A percentile compares a stretch with the other conserved stretches of the same genome.
Evolutionary conservation across 2,888 invertebrate genomes (phyloP).

Genomic region (Syritta pipiens): DNA sequence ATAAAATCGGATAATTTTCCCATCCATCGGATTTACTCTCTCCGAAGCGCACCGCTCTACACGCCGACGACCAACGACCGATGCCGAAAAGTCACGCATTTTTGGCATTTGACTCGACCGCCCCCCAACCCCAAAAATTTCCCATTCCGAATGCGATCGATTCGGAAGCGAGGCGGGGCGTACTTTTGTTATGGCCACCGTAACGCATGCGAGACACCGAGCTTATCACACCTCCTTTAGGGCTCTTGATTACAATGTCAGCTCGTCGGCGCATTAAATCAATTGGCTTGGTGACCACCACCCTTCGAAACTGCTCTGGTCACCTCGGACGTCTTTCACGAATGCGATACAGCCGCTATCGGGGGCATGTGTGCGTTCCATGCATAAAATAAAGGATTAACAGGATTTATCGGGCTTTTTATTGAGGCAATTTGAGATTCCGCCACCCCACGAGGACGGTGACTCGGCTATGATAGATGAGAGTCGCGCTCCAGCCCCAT

Average conservation of each 20-base stretch:
- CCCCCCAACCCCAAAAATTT: neutral
- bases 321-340: conserved; percentile 24
- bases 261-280: conserved; percentile 58
- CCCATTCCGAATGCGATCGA: conserved; percentile 44
- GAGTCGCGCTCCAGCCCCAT: neutral
- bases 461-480: conserved; percentile 37
- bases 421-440: conserved; percentile 54
- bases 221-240: conserved; percentile 57
- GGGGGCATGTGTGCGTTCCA: conserved; percentile 7
- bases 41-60: conserved; percentile 13
- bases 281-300: conserved; percentile 32
- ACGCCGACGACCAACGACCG: neutral
- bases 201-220: conserved; percentile 46
- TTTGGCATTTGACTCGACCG: conserved; percentile 52
- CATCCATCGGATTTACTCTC: conserved; percentile 42
- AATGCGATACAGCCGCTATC: conserved; percentile 27
- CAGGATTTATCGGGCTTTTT: conserved; percentile 66
- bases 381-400: conserved; percentile 67
- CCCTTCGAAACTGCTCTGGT: conserved; percentile 46
- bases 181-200: conserved; percentile 5
- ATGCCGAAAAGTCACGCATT: conserved; percentile 62
- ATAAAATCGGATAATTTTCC: conserved; percentile 43
- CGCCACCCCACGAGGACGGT: neutral
- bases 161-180: conserved; percentile 21
- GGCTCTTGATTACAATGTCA: conserved; percentile 59